Evolutionary conservation across 2,797 vertebrate species (phyloP).

Genomic region (Cygnus olor): DNA sequence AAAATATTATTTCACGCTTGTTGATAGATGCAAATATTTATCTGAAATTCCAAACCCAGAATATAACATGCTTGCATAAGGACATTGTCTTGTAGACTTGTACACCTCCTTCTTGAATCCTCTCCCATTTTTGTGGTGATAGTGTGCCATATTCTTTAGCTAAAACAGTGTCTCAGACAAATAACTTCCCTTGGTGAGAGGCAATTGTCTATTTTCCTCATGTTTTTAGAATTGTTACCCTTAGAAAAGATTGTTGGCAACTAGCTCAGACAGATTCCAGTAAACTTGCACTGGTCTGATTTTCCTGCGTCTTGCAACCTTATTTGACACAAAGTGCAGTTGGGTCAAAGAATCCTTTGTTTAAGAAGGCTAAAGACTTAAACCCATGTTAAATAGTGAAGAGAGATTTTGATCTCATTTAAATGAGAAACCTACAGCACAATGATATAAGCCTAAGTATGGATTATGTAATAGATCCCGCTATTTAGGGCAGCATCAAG

Average conservation of each 20-base stretch:
- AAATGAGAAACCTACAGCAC: constrained; percentile 5
- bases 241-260: neutral
- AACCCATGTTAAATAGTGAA: neutral
- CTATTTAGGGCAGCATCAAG: constrained; percentile 40
- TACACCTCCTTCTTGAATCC: neutral
- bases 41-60: neutral
- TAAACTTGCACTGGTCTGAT: neutral
- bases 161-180: neutral
- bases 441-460: constrained; percentile 23
- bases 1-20: neutral
- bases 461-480: constrained; percentile 47
- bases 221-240: neutral
- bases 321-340: neutral
- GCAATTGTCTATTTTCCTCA: neutral
- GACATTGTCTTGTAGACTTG: rapidly evolving
- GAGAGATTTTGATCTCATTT: constrained; percentile 34
- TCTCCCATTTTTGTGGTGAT: neutral
- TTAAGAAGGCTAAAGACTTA: neutral
- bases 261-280: neutral
- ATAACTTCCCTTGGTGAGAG: neutral
- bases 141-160: neutral
- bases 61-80: neutral
- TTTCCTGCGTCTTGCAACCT: neutral
- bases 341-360: neutral
- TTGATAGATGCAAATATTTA: neutral